Base-by-base conservation (phyloP, 2,888 invertebrate species). In the Hololepta plana region DNA sequence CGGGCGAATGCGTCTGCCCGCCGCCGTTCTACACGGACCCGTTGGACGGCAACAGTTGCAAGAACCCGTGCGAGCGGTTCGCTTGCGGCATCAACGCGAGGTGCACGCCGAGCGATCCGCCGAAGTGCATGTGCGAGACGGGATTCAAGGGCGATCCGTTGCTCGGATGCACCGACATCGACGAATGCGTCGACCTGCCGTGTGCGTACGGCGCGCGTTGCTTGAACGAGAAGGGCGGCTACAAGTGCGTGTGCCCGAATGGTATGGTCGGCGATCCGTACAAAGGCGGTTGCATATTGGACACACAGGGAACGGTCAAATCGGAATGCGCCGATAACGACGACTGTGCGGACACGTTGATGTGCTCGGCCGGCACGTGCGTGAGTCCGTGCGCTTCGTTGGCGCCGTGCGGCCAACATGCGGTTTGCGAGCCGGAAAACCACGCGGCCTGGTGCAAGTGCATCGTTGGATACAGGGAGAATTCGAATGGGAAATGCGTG, bases 361-460 rank as follows among this genome's bases (percentile, higher is more conserved):
- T 76, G 24, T 90, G 88, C 46, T 60, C 73, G 15, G 72, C 77
- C 29, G 75, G 75, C 21, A 70, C 68, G 24, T 88, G 88, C 46
- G 57, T 76, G 2, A 84, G 81, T 45, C 85, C 87, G 1, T 88
- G 88, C 44, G 65, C 64, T 12, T 67, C 65, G 28, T 57, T 85
- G 24, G 62, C 72, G 2, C 63, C 73, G 2, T 90, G 90, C 47
- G 85, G 85, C 15, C 57, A 71, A 1, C 80, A 88, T 51, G 80
- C 88, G 0, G 74, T 74, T 43, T 90, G 90, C 48, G 82, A 85
- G 53, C 74, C 82, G 0, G 79, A 84, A 35, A 74, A 81, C 40
- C 88, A 88, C 46, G 80, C 77, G 1, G 81, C 82, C 4, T 80
- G 80, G 76, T 90, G 90, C 47, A 70, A 80, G 37, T 90, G 90